phyloP scores from a whole-genome alignment of 2,797 vertebrate genomes.

The Platyrinchus mystaceus region DNA sequence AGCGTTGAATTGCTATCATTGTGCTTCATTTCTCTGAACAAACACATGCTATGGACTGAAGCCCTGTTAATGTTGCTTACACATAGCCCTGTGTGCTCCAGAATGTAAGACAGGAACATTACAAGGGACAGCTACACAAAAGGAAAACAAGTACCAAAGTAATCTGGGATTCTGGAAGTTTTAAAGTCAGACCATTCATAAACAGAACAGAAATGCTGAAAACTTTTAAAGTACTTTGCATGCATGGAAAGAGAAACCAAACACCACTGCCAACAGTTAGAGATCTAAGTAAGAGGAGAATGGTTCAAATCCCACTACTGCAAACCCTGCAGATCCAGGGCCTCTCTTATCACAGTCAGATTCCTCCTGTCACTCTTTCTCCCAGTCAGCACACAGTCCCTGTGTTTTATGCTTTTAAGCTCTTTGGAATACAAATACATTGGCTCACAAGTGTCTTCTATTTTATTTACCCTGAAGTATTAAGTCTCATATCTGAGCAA shows the following conservation, averaged over 20 bases:
- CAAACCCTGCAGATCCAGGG: not conserved
- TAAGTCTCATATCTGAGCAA: not conserved
- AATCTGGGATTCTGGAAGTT: not conserved
- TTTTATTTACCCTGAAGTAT: not conserved
- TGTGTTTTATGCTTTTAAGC: not conserved
- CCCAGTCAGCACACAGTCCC: not conserved
- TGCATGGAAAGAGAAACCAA: not conserved
- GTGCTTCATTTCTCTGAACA: slow-evolving; percentile 35
- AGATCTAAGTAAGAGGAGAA: not conserved
- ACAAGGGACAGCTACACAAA: slow-evolving; percentile 12
- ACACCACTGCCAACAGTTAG: not conserved
- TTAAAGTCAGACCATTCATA: not conserved
- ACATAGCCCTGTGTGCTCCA: not conserved
- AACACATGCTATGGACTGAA: not conserved
- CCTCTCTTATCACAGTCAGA: not conserved
- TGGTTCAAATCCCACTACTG: not conserved
- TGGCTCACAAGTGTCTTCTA: not conserved
- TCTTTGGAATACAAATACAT: not conserved
- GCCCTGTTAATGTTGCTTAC: not conserved
- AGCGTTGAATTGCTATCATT: not conserved
- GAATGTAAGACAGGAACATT: not conserved
- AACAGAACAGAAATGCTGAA: not conserved
- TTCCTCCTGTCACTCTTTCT: not conserved
- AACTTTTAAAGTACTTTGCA: not conserved
- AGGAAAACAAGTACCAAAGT: slow-evolving; percentile 24